Evolutionary conservation across 2,113 vertebrate species (phyloP), one percentile per base, ranked within the genome.

Genomic region (Ciconia maguari): DNA sequence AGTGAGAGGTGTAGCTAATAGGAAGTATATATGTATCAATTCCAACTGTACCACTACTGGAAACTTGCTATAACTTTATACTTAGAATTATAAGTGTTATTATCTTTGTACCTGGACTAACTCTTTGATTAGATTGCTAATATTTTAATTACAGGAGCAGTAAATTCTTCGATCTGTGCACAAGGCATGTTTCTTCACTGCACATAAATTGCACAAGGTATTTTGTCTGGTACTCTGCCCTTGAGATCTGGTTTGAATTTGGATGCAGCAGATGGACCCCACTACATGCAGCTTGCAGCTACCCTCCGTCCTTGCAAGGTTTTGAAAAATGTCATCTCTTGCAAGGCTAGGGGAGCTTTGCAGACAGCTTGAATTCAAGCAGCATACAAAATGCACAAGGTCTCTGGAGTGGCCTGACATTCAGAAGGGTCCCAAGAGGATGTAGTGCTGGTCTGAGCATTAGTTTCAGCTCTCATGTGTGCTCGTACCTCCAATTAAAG

Each of bases 241-340:
- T 95, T 85, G 84, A 88, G 82, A 90, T 84, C 27, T 69, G 58
- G 27, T 70, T 85, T 88, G 84, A 88, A 93, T 88, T 76, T 65
- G 62, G 75, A 94, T 88, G 87, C 54, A 97, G 88, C 46, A 90
- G 81, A 90, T 72, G 66, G 74, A 87, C 9, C 9, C 30, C 54
- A 41, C 54, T 26, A 61, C 13, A 41, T 5, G 30, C 41, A 83
- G 61, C 70, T 65, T 91, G 75, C 34, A 94, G 82, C 27, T 57
- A 91, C 34, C 17, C 78, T 83, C 54, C 0, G 5, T 80, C 78
- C 74, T 93, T 52, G 52, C 21, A 84, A 84, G 65, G 61, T 64
- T 96, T 87, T 91, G 70, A 84, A 87, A 97, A 93, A 83, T 34
- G 22, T 58, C 12, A 72, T 48, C 70, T 93, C 74, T 61, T 82